These are phyloP conservation scores for Prionace glauca DNA, from an alignment of 2,797 vertebrate species.

Conservation along the genomic window DNA sequence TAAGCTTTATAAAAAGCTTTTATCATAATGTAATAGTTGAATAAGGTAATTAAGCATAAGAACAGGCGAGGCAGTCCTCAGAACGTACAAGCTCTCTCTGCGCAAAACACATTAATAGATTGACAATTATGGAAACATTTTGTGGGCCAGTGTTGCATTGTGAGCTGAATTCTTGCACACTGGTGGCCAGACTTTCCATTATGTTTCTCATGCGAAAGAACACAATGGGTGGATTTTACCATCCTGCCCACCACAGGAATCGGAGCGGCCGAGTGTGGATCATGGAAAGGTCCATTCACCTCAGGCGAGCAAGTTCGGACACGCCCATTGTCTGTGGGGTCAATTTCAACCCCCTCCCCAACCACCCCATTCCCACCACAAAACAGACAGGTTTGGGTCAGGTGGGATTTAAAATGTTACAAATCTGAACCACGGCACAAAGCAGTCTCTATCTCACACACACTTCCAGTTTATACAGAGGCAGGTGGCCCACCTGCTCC, in stretches of 20 bases:
- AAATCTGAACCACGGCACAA: neutral
- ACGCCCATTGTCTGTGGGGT: neutral
- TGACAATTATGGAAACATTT: neutral
- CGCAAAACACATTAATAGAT: neutral
- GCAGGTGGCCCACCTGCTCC: neutral
- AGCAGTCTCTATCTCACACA: neutral
- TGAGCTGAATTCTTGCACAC: neutral
- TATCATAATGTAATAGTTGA: neutral
- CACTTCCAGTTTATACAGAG: neutral
- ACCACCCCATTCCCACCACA: neutral
- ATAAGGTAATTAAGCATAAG: conserved; percentile 2
- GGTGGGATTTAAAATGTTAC: neutral
- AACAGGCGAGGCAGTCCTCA: neutral
- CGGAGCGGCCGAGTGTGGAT: no score
- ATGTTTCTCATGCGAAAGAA: neutral
- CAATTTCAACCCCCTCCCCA: no score
- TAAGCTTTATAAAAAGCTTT: conserved; percentile 20
- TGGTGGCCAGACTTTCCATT: neutral
- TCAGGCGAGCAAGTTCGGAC: no score
- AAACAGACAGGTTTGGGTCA: neutral
- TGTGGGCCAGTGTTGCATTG: neutral
- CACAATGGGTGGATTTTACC: neutral
- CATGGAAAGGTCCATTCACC: no score
- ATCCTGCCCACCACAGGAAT: no score
- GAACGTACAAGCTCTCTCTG: neutral